These are phyloP conservation scores for Pseudomyrmex flavicornis DNA, from an alignment of 1,140 invertebrate genomes.

Conservation along the genomic window DNA sequence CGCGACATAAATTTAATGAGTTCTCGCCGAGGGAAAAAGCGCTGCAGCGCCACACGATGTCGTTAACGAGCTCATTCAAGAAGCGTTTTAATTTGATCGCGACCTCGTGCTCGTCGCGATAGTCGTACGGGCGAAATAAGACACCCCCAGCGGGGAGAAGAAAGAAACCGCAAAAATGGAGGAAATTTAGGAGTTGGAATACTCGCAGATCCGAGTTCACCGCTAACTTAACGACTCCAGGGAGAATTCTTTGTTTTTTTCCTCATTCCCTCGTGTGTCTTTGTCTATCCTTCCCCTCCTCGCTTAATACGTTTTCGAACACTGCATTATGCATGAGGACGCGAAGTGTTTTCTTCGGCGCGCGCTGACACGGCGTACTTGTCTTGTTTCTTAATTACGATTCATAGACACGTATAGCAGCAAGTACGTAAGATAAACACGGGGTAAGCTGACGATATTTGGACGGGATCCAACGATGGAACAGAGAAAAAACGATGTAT, in stretches of 20 bases:
- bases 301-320: slow-evolving; percentile 27
- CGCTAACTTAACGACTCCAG: slow-evolving; percentile 20
- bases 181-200: slow-evolving; percentile 32
- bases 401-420: slow-evolving; percentile 7
- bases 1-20: slow-evolving; percentile 74
- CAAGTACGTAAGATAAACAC: neutral
- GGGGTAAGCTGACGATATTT: neutral
- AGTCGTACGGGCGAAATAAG: neutral
- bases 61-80: slow-evolving; percentile 77
- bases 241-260: slow-evolving; percentile 25
- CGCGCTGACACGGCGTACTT: neutral
- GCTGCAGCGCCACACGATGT: slow-evolving; percentile 55
- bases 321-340: slow-evolving; percentile 54
- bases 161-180: neutral
- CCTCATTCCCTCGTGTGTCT: neutral
- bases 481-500: too few species aligned
- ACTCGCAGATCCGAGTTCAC: slow-evolving; percentile 25
- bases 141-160: neutral
- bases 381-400: slow-evolving; percentile 22
- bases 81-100: slow-evolving; percentile 74
- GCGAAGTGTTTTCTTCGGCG: slow-evolving; percentile 27
- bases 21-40: slow-evolving; percentile 55
- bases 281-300: neutral
- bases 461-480: neutral
- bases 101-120: slow-evolving; percentile 38